These are phyloP conservation scores for Pecten maximus DNA, from an alignment of 2,888 invertebrate genomes.

Conservation along the genomic window DNA sequence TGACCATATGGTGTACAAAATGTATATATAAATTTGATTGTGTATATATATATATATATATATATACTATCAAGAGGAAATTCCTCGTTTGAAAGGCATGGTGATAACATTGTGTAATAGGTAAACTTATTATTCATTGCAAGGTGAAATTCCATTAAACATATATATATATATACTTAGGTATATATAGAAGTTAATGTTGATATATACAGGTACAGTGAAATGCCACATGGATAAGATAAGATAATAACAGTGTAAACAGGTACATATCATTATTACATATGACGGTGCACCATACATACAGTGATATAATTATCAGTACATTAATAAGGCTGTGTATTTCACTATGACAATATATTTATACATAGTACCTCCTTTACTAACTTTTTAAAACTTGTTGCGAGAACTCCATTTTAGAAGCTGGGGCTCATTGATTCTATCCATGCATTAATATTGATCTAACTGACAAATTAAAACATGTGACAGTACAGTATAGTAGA, in stretches of 20 bases:
- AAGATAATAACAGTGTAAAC: not conserved
- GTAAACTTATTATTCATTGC: not conserved
- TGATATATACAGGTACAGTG: not conserved
- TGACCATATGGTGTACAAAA: too few species aligned
- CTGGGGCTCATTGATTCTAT: too few species aligned
- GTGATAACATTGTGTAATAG: not conserved
- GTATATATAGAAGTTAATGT: not conserved
- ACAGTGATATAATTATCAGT: too few species aligned
- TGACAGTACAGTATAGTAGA: not conserved
- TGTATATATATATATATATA: too few species aligned
- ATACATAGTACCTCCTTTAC: too few species aligned
- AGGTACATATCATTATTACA: not conserved
- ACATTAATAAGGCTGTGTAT: too few species aligned
- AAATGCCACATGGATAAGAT: not conserved
- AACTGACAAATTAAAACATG: slow-evolving; percentile 13
- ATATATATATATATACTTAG: not conserved
- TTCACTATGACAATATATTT: too few species aligned
- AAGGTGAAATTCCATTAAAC: not conserved
- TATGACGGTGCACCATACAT: too few species aligned
- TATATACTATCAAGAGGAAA: not conserved
- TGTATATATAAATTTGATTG: too few species aligned
- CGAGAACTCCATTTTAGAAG: too few species aligned
- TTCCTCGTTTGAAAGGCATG: not conserved
- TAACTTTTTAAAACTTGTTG: too few species aligned
- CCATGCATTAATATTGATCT: not conserved